Evolutionary conservation across 2,888 invertebrate species (phyloP).

Genomic region (Cephus rjabovi): DNA sequence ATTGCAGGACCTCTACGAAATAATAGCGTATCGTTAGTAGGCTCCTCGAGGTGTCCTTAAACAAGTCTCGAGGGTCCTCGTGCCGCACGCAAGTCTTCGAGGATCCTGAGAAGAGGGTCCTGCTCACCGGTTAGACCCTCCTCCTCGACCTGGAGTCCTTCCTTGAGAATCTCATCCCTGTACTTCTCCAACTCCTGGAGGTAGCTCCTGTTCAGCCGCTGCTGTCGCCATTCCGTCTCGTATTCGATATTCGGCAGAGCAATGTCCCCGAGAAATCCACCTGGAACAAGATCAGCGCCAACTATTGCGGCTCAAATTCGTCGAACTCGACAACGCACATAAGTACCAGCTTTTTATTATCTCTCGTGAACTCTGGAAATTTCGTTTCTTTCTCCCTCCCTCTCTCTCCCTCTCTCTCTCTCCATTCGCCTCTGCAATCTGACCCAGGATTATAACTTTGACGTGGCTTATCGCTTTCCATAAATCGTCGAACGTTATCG

Average conservation of each 20-base stretch:
- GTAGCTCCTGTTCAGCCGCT: constrained; percentile 75
- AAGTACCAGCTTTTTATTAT: not conserved
- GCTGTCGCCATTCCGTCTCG: constrained; percentile 68
- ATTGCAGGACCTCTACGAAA: constrained; percentile 57
- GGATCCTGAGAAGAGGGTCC: constrained; percentile 1
- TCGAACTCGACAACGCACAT: not conserved
- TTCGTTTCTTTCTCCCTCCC: not conserved
- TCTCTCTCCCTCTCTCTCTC: not conserved
- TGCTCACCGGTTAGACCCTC: constrained; percentile 79
- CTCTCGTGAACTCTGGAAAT: not conserved
- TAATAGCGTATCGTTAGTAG: not conserved
- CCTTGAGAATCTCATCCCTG: constrained; percentile 83
- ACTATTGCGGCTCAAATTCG: not conserved
- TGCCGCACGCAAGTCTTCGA: not conserved
- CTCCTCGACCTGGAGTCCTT: constrained; percentile 87
- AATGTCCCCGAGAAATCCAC: constrained; percentile 85
- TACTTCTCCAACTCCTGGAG: constrained; percentile 85
- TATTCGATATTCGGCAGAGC: constrained; percentile 76
- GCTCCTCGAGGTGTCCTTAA: not conserved
- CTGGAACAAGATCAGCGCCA: constrained; percentile 68
- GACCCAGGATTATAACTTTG: not conserved
- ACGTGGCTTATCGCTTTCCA: constrained; percentile 39
- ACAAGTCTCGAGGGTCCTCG: not conserved
- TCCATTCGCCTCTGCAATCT: not conserved
- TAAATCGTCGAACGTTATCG: constrained; percentile 50